phyloP scores from a whole-genome alignment of 2,797 vertebrate species.

The Pachyuromys duprasi region DNA sequence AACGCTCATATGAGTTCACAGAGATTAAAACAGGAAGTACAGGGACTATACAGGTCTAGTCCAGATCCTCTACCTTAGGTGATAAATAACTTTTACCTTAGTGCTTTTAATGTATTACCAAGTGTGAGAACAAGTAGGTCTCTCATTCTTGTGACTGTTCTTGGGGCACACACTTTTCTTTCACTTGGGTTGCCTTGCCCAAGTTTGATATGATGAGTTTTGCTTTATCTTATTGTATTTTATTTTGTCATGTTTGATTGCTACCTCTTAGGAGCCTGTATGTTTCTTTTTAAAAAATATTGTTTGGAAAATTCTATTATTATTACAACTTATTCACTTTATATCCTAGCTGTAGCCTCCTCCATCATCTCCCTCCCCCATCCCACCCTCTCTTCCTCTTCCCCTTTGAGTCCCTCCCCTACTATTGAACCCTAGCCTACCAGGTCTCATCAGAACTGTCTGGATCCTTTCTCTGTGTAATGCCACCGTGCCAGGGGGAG shows the following conservation, averaged over 20 bases:
- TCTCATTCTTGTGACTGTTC: background rate
- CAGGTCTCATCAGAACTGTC: too few relatives aligned
- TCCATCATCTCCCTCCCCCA: too few relatives aligned
- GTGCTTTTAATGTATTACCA: too few relatives aligned
- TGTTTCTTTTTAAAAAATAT: background rate
- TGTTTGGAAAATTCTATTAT: background rate
- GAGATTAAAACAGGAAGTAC: background rate
- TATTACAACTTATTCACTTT: too few relatives aligned
- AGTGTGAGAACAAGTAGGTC: background rate
- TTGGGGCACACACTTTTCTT: background rate
- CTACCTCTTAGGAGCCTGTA: background rate
- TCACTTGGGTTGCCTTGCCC: background rate
- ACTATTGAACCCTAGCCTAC: too few relatives aligned
- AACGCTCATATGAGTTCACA: background rate
- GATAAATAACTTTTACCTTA: background rate
- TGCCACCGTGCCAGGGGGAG: too few relatives aligned
- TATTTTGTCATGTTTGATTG: background rate
- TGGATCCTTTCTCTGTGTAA: too few relatives aligned
- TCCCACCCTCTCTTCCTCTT: too few relatives aligned
- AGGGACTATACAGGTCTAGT: too few relatives aligned
- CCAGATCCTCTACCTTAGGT: background rate
- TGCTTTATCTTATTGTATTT: background rate
- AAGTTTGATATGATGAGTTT: background rate
- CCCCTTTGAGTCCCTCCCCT: too few relatives aligned
- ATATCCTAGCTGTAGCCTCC: too few relatives aligned